Evolutionary conservation across 2,113 vertebrate species (phyloP), one percentile per base, ranked within the genome.

Genomic region (Lasiurus borealis): DNA sequence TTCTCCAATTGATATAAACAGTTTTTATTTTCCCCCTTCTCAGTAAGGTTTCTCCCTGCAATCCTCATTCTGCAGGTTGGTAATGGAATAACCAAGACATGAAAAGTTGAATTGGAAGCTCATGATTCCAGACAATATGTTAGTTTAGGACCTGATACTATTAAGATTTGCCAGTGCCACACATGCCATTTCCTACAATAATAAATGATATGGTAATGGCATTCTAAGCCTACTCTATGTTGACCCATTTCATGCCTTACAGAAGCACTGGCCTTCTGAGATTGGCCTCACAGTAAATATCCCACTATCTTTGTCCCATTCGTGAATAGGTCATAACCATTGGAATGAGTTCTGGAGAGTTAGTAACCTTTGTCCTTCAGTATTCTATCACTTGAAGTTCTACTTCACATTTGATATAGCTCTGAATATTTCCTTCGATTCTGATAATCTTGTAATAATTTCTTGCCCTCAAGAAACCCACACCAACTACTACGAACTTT

Each of bases 391-490:
- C 40, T 73, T 82, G 40, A 59, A n/a, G 40, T 85, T 82, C 27
- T 57, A 4, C 72, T 64, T 90, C 46, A 46, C 23, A 29, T 89
- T 34, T 82, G 8, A 73, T 85, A 46, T 2, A 68, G 15, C n/a
- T 84, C 72, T 88, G 2, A 36, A 15, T 90, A n/a, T 94, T 46
- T 95, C 23, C 57, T 90, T 40, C 31, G 40, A 44, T 86, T 91
- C 15, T 85, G 15, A 86, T 90, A 50, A 54, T 50, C 50, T 85
- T 68, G 0, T 66, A 71, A 75, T 92, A 23, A 84, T 83, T 81
- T 82, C 66, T 96, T 80, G 23, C 18, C 31, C 19, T 75, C 75
- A 31, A 69, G 46, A 93, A 92, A 62, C 40, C 40, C 57, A 88
- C 27, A 71, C 8, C 11, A 13, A 46, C 5, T 29, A 34, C 13